These are phyloP conservation scores for Panzeria rudis DNA, from an alignment of 2,888 invertebrate species.

Conservation along the genomic window DNA sequence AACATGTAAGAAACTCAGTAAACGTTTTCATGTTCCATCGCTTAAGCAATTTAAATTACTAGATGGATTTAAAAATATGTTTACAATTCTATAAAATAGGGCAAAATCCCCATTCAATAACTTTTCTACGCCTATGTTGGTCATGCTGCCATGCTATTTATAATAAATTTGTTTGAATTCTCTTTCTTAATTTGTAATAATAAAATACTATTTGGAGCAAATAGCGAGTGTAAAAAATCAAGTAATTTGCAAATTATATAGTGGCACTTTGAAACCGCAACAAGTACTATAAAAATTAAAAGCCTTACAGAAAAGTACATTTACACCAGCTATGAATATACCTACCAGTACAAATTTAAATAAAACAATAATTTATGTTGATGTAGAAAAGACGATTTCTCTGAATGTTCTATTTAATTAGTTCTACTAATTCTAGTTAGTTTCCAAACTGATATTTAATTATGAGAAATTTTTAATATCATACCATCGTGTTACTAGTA, in stretches of 20 bases:
- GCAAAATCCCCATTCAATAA: neutral
- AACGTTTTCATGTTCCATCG: neutral
- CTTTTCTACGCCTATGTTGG: neutral
- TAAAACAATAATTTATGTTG: neutral
- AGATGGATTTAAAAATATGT: neutral
- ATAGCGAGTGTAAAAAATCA: slow-evolving; percentile 13
- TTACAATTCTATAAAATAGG: neutral
- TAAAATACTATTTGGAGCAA: slow-evolving; percentile 27
- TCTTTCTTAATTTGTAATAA: slow-evolving; percentile 34
- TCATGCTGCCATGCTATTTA: neutral
- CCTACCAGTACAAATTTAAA: neutral
- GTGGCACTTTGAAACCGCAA: neutral
- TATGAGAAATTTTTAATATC: too few relatives aligned
- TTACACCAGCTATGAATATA: neutral
- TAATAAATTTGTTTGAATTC: slow-evolving; percentile 26
- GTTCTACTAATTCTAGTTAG: too few relatives aligned
- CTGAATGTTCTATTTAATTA: neutral
- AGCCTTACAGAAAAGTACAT: neutral
- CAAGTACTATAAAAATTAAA: neutral
- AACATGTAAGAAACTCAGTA: neutral
- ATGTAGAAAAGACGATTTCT: too few relatives aligned
- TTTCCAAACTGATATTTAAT: neutral
- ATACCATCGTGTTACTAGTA: neutral
- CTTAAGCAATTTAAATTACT: neutral
- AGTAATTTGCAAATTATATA: slow-evolving; percentile 47